Base-by-base conservation (phyloP, 1,140 invertebrate genomes). In the Sycophila sp. region DNA sequence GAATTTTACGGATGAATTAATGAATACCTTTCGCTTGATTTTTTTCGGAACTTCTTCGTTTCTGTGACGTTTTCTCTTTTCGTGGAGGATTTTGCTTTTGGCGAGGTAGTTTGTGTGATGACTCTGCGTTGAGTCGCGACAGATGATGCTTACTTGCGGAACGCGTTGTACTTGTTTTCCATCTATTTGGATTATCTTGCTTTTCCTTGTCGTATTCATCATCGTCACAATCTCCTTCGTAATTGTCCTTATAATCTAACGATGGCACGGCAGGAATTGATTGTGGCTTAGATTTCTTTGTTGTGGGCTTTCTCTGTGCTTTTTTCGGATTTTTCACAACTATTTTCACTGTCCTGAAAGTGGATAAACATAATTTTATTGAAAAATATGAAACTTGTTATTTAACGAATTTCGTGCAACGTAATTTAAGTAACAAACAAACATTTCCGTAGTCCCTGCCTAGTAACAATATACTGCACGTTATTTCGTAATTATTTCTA, bases 201-300 rank as follows among this genome's bases (percentile, higher is more conserved):
- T 81, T 81, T 24, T 78, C 81, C 68, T 85, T 85, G 59, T 86
- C 83, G 34, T 86, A 85, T 15, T 87, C 83, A 69, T 87, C 82
- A 58, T 87, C 84, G 55, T 86, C 86, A 63, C 85, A 83, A 67
- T 87, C 83, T 34, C 83, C 81, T 76, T 86, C 85, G 30, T 86
- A 86, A 80, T 85, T 86, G 72, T 86, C 84, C 63, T 80, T 82
- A 77, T 83, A 85, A 79, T 85, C 84, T 42, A 80, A 76, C 17
- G 78, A 79, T 65, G 69, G 75, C 40, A 75, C 66, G 7, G 73
- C 49, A 51, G 79, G 51, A 47, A 76, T 77, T 36, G 72, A 75
- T 66, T 79, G 77, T 62, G 73, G 71, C 67, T 85, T 85, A 5
- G 55, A 75, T 73, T 86, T 85, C 63, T 86, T 87, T 11, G 69